Evolutionary conservation across 2,113 vertebrate species (phyloP), one percentile per base, ranked within the genome.

Genomic region (Mustela nigripes): DNA sequence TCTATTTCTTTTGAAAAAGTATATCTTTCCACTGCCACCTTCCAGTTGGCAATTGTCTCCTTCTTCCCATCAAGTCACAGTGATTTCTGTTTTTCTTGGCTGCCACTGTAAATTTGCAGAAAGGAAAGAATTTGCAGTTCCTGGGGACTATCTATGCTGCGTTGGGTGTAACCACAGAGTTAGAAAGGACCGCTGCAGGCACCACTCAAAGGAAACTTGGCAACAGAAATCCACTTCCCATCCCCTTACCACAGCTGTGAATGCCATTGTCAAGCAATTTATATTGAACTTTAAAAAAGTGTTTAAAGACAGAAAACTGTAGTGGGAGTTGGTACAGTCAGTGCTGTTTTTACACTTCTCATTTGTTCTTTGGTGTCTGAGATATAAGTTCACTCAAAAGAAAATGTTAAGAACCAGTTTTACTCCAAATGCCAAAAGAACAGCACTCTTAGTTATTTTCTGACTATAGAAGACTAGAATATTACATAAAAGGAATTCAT

Each of bases 31-130:
- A 88, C 74, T 91, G 39, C 39, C 89, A 86, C 83, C 96, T 95
- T 94, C 79, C 56, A 90, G 58, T 79, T 97, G 95, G 89, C 97
- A 95, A 19, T 82, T 26, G 1, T 56, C 33, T 19, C 48, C 58
- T 83, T 48, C 87, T 93, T 94, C 76, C 90, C 94, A 88, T 92
- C 79, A 84, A 92, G 84, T 84, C 79, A 33, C 42, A 84, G 76
- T 42, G 58, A 94, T 78, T 95, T 92, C 83, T 98, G 94, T 98
- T 97, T 98, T 97, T 71, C 81, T 97, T 97, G 97, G 97, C 90
- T 78, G 53, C 58, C 91, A 12, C 53, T 63, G 45, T n/a, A 62
- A 58, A 88, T 96, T 71, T 96, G 80, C 81, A 93, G 83, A 91
- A 94, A 92, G 95, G 95, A 98, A 97, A 92, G 94, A 97, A 97